Evolutionary conservation across 2,797 vertebrate species (phyloP).

Genomic region (Silurus aristotelis): DNA sequence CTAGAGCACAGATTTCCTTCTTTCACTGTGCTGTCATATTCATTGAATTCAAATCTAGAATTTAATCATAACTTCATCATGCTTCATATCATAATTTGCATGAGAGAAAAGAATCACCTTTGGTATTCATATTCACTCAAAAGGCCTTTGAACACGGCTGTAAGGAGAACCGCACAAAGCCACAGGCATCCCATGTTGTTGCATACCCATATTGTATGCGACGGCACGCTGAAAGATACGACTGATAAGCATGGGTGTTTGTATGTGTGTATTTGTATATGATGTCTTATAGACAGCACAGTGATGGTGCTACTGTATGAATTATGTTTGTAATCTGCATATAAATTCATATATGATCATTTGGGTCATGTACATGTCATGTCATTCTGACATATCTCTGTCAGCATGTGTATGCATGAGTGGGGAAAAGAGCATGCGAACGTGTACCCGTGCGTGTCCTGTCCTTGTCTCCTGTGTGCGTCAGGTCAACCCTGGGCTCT

Average conservation of each 20-base stretch:
- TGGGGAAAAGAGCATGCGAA: constrained; percentile 25
- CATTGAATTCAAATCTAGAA: constrained; percentile 40
- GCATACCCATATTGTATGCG: constrained; percentile 80
- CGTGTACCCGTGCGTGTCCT: constrained; percentile 28
- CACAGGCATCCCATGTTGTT: constrained; percentile 62
- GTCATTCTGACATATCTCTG: constrained; percentile 21
- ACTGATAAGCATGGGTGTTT: constrained; percentile 28
- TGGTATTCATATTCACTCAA: constrained; percentile 7
- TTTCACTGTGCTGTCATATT: constrained; percentile 57
- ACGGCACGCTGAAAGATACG: constrained; percentile 71
- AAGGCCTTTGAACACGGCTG: constrained; percentile 1
- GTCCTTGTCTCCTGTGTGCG: constrained; percentile 29
- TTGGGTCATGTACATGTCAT: constrained; percentile 27
- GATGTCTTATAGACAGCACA: constrained; percentile 5
- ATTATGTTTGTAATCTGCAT: constrained; percentile 13
- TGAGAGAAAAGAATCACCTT: constrained; percentile 63
- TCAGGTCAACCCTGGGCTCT: constrained; percentile 42
- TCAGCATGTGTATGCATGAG: constrained; percentile 24
- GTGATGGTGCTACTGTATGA: constrained; percentile 3
- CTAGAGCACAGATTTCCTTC: constrained; percentile 41
- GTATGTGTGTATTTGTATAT: constrained; percentile 39
- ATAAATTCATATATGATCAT: constrained; percentile 17
- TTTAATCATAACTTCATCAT: constrained; percentile 67
- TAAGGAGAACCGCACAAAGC: constrained; percentile 2
- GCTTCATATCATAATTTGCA: constrained; percentile 73